Percentiles rank a stretch among this genome's conserved stretches.
Conservation (phyloP, 2,113 vertebrate genomes). For the Enhydra lutris region DNA sequence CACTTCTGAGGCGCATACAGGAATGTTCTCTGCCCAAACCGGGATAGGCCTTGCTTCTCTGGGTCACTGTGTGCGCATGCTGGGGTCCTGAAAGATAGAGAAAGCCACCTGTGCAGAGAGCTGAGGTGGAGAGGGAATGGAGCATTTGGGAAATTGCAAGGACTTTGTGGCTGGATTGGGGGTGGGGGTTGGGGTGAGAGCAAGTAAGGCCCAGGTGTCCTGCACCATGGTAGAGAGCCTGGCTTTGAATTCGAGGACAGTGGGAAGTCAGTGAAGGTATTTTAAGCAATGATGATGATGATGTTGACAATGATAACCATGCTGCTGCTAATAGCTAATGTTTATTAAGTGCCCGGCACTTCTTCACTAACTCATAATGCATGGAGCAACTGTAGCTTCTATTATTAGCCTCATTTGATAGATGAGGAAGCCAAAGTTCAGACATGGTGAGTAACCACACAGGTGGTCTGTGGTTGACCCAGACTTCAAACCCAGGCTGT, state of each 20-base stretch:
- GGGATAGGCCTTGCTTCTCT: not conserved
- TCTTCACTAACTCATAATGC: not conserved
- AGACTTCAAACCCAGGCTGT: not conserved
- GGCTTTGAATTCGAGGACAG: not conserved
- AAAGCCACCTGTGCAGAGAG: not conserved
- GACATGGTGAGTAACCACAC: not conserved
- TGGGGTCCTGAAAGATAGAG: not conserved
- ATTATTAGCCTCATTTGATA: not conserved
- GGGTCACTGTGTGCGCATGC: not conserved
- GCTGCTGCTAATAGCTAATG: not conserved
- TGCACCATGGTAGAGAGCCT: not conserved
- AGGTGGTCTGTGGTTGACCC: not conserved
- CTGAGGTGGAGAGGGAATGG: not conserved
- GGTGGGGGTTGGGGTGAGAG: not conserved
- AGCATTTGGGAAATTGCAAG: not conserved
- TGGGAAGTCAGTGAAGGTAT: not conserved
- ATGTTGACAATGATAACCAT: not conserved
- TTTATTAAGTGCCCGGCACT: not conserved
- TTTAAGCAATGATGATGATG: not conserved
- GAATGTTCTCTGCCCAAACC: not conserved
- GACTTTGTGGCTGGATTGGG: not conserved
- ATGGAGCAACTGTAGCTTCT: no score
- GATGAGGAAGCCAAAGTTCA: not conserved
- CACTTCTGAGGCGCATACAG: not conserved
- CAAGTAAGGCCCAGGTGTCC: no score